A percentile compares a stretch with the other conserved stretches of the same genome.
phyloP scores from a whole-genome alignment of 2,888 invertebrate species.

The Dolichomitus sp. region DNA sequence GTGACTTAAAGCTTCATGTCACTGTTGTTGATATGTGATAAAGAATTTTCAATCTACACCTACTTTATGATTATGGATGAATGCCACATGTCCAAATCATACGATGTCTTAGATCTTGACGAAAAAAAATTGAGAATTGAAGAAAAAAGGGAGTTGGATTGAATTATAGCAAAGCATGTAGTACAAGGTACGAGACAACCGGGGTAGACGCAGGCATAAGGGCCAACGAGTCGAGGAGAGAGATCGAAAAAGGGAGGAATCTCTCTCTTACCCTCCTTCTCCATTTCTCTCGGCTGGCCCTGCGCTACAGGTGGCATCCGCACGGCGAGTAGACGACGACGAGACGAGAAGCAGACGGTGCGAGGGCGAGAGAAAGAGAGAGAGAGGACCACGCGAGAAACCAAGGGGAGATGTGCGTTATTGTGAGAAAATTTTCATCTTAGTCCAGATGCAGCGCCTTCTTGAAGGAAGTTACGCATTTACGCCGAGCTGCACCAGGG shows the following conservation, averaged over 20 bases:
- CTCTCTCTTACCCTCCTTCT: background rate
- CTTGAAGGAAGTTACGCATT: slow-evolving; percentile 61
- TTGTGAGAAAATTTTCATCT: slow-evolving; percentile 64
- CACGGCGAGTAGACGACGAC: slow-evolving; percentile 59
- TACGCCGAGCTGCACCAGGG: slow-evolving; percentile 24
- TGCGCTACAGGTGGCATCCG: slow-evolving; percentile 79
- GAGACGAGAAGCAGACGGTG: slow-evolving; percentile 48
- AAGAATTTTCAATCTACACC: too few relatives aligned
- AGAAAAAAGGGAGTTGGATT: background rate
- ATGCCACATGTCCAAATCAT: too few relatives aligned
- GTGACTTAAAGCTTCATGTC: too few relatives aligned
- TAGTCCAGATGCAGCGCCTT: slow-evolving; percentile 25
- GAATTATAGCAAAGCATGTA: background rate
- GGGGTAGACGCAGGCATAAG: slow-evolving; percentile 3
- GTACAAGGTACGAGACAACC: slow-evolving; percentile 1
- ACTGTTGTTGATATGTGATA: too few relatives aligned
- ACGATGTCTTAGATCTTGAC: background rate
- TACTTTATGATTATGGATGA: too few relatives aligned
- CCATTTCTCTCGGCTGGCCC: slow-evolving; percentile 63
- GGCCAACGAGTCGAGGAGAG: slow-evolving; percentile 32
- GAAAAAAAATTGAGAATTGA: background rate
- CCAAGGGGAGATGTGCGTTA: slow-evolving; percentile 45
- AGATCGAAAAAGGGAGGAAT: slow-evolving; percentile 16
- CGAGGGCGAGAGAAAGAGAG: slow-evolving; percentile 20
- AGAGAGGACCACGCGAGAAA: slow-evolving; percentile 17